Percentiles rank a stretch among this genome's conserved stretches.
Evolutionary conservation across 1,140 invertebrate genomes (phyloP).

Genomic region (Cotesia glomerata): DNA sequence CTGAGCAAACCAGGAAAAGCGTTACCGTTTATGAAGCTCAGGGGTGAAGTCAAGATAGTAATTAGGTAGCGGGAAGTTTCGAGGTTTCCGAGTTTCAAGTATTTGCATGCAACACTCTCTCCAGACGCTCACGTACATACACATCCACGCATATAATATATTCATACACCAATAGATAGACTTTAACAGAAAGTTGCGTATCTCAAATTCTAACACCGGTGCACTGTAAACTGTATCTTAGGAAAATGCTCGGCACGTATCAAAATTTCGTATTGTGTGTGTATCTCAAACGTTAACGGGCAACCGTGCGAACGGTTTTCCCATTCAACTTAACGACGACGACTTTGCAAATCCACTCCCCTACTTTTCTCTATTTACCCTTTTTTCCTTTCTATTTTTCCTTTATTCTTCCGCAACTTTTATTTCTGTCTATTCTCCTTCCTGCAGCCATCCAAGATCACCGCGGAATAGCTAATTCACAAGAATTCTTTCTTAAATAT

Average conservation of each 20-base stretch:
- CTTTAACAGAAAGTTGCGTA: slow-evolving; percentile 24
- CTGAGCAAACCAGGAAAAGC: slow-evolving; percentile 41
- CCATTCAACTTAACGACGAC: slow-evolving; percentile 3
- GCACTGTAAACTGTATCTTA: slow-evolving; percentile 18
- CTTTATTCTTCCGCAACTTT: not conserved
- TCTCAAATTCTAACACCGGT: slow-evolving; percentile 32
- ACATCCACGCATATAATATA: not conserved
- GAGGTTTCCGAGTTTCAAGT: slow-evolving; percentile 47
- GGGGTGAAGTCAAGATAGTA: slow-evolving; percentile 62
- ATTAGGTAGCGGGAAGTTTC: slow-evolving; percentile 60
- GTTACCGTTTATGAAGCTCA: slow-evolving; percentile 60
- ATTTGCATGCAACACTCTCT: slow-evolving; percentile 49
- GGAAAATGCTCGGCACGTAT: slow-evolving; percentile 53
- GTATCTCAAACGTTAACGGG: slow-evolving; percentile 21
- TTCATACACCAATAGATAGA: slow-evolving; percentile 1
- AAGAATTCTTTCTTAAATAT: not conserved
- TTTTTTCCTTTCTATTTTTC: not conserved
- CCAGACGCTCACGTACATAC: not conserved
- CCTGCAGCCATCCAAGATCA: not conserved
- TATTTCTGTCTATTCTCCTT: slow-evolving; percentile 7
- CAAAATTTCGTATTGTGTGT: slow-evolving; percentile 50
- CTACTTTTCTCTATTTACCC: slow-evolving; percentile 2
- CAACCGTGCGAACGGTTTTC: slow-evolving; percentile 21
- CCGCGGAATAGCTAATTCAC: not conserved
- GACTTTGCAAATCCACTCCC: not conserved